Evolutionary conservation across 2,888 invertebrate genomes (phyloP), one percentile per base, ranked within the genome.

Genomic region (Portevinia maculata): DNA sequence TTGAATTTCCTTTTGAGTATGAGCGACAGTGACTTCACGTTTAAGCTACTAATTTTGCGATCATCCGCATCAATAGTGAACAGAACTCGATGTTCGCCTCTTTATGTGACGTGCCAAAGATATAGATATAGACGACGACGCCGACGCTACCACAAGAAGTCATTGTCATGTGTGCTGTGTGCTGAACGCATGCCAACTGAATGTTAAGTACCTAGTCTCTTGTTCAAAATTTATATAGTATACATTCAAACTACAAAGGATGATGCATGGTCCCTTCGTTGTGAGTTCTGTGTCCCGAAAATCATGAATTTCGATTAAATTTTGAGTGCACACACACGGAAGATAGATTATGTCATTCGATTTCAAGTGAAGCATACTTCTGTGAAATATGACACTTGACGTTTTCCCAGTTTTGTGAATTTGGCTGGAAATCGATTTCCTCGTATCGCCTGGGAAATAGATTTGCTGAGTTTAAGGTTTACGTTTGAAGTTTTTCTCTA

Each of bases 341-440:
- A 50, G 13, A 5, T n/a, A 28, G 50, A 1, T 28, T 28, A 50
- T 50, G 21, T 17, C 44, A 44, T 44, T 41, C 17, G 41, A 19
- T 48, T 50, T 19, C 44, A 44, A 44, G 44, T 44, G 44, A 44
- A 44, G 44, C 44, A 19, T 44, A 44, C 17, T 44, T 44, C 21
- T 13, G 48, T 28, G 48, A 48, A 48, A 28, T 24, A 24, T 48
- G 48, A 48, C 24, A 48, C 48, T 24, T 28, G 24, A 46, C 19
- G 17, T 46, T 21, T 46, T 9, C 8, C 24, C 24, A 48, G 48
- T 48, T 24, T 13, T 28, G n/a, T 24, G 50, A 50, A n/a, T 13
- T 44, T 44, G 17, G 17, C 17, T 17, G 44, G 19, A 44, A 44
- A 44, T 44, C 19, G 44, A 44, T 44, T 17, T 44, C 19, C 13